Base-by-base conservation (phyloP, 1,140 invertebrate genomes). In the Microplitis demolitor region DNA sequence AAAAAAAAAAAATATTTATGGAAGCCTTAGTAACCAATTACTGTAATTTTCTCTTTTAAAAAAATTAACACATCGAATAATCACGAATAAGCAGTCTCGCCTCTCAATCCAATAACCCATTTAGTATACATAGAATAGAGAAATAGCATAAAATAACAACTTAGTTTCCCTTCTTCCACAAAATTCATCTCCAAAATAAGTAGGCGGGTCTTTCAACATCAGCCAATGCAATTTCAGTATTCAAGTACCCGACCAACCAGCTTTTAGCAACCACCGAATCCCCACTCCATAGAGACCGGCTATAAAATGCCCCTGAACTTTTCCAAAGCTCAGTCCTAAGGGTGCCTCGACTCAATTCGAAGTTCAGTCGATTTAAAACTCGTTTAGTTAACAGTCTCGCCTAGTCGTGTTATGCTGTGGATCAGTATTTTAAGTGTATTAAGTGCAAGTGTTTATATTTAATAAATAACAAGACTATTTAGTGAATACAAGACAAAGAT, bases 21-120 rank as follows among this genome's bases (percentile, higher is more conserved):
- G 24, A 24, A 24, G 2, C 0, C 24, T 24, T 24, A 24, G 24
- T 24, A 24, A 1, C 24, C 24, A 24, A 24, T 24, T 24, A 24
- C 24, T 24, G 24, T 24, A 45, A 45, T 45, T 58, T 60, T 35
- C 56, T 60, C 6, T 24, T 45, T 34, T 9, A 24, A 61, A 33
- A 53, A 50, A 74, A 74, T 74, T 70, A 70, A 70, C 63, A 63
- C 51, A 37, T 50, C 35, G 39, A 74, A 74, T 74, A 45, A 74
- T 74, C 62, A 63, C 61, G 60, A 16, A 70, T 74, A 74, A 74
- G 53, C 62, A 33, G 16, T n/a, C 50, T 58, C 14, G 62, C 16
- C 24, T 14, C 37, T 69, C 37, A 37, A 58, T 56, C 35, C 67
- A 24, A 58, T 31, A 50, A 66, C 50, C 37, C 63, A 39, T 3